Percentiles rank a stretch among this genome's conserved stretches.
phyloP scores from a whole-genome alignment of 2,888 invertebrate genomes.

The Epiblema foenella region DNA sequence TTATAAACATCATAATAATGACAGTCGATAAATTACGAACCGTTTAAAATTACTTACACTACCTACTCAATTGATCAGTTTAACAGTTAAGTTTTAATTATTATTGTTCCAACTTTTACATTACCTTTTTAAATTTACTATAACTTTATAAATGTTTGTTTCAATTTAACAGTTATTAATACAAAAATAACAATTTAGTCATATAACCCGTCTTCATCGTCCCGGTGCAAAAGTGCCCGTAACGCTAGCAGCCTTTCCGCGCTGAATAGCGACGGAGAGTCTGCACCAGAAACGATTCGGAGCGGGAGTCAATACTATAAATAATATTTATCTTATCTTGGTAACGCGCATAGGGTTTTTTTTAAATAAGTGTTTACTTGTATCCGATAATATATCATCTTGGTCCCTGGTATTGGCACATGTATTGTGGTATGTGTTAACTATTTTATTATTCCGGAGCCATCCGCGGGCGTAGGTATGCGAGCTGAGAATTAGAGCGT shows the following conservation, averaged over 20 bases:
- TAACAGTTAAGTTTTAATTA: slow-evolving; percentile 19
- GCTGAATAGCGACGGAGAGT: too few relatives aligned
- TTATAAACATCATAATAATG: slow-evolving; percentile 42
- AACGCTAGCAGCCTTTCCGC: too few relatives aligned
- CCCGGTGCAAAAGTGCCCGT: too few relatives aligned
- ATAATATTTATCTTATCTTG: slow-evolving; percentile 10
- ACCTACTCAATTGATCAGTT: slow-evolving; percentile 4
- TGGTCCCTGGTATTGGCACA: background rate
- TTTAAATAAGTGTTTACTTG: slow-evolving; percentile 11
- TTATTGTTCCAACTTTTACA: slow-evolving; percentile 9
- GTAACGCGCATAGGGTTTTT: background rate
- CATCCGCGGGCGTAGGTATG: background rate
- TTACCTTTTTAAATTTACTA: slow-evolving; percentile 15
- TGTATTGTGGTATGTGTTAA: background rate
- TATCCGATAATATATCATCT: slow-evolving; percentile 8
- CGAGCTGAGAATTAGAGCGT: slow-evolving; percentile 27
- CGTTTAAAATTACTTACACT: slow-evolving; percentile 33
- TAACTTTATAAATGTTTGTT: too few relatives aligned
- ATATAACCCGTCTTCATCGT: too few relatives aligned
- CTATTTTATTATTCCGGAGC: slow-evolving; percentile 12
- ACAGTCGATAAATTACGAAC: slow-evolving; percentile 32
- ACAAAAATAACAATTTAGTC: too few relatives aligned
- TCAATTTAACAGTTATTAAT: too few relatives aligned
- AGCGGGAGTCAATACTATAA: too few relatives aligned
- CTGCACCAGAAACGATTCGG: too few relatives aligned